phyloP scores from a whole-genome alignment of 2,797 vertebrate species.

The Synaphobranchus kaupii region DNA sequence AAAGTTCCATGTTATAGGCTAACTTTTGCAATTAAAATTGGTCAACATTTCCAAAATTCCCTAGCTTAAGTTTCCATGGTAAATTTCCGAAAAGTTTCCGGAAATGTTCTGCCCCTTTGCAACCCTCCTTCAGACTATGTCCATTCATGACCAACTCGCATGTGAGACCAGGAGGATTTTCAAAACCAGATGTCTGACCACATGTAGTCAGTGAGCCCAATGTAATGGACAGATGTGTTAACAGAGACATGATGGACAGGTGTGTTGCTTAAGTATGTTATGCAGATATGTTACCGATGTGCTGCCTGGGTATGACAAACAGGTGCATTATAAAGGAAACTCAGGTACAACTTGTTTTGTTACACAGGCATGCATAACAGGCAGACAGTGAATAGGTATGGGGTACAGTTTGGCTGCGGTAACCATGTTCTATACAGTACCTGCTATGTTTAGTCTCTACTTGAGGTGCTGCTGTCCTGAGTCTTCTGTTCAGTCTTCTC shows the following conservation, averaged over 20 bases:
- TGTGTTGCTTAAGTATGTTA: background rate
- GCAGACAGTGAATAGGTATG: background rate
- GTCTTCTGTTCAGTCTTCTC: slow-evolving; percentile 25
- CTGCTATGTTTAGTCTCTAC: slow-evolving; percentile 29
- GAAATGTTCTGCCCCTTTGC: too few relatives aligned
- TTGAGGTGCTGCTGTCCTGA: background rate
- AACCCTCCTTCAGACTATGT: too few relatives aligned
- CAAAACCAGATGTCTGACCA: background rate
- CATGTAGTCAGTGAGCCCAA: background rate
- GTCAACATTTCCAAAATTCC: too few relatives aligned
- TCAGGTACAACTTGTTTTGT: background rate
- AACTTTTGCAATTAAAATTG: too few relatives aligned
- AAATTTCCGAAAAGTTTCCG: too few relatives aligned
- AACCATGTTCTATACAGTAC: background rate
- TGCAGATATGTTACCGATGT: background rate
- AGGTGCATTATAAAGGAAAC: background rate
- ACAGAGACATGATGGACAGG: background rate
- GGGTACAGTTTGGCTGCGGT: background rate
- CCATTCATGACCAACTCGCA: background rate
- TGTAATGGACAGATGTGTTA: background rate
- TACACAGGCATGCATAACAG: background rate
- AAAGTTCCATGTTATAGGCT: too few relatives aligned
- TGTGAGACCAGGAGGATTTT: background rate
- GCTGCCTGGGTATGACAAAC: background rate
- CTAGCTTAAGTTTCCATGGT: too few relatives aligned